Base-by-base conservation (phyloP, 1,140 invertebrate genomes). In the Venturia canescens region DNA sequence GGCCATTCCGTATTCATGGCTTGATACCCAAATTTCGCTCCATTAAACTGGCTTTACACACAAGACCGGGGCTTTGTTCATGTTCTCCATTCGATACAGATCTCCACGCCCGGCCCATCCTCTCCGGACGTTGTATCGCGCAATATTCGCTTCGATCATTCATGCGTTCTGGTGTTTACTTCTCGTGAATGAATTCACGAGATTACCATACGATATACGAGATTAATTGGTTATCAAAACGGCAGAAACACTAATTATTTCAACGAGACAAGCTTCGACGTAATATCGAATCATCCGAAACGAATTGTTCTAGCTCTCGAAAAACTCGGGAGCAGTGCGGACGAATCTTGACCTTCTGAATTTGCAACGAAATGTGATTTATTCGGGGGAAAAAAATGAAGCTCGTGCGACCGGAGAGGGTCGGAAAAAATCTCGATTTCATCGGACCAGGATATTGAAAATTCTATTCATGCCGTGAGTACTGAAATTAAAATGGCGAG, bases 1-100 rank as follows among this genome's bases (percentile, higher is more conserved):
- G 81, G 70, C 70, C 44, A 75, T 82, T 82, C 77, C 81, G 81
- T 82, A 82, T 82, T 82, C 81, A 82, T 82, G 81, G 81, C 77
- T 82, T 82, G 79, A 82, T 82, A 79, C 80, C 77, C n/a, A 63
- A 82, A 77, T 82, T 81, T 82, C 77, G 81, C 48, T 72, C 79
- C 79, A 80, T 80, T 80, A 80, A 80, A 66, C 79, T 74, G 70
- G 57, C 69, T 80, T 80, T 66, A 66, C 79, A 74, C 21, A 34
- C 31, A 34, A 44, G 69, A 48, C 27, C 72, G 23, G 44, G 21
- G 72, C 72, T 75, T 60, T 60, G 72, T 75, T 75, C 72, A n/a
- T 75, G 48, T n/a, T 75, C 44, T 21, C 31, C 34, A 18, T n/a
- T 29, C 26, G 18, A 16, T 69, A 13, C 66, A 11, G 6, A 63